A percentile compares a stretch with the other conserved stretches of the same genome.
phyloP scores from a whole-genome alignment of 2,113 vertebrate genomes.

The Alosa alosa region DNA sequence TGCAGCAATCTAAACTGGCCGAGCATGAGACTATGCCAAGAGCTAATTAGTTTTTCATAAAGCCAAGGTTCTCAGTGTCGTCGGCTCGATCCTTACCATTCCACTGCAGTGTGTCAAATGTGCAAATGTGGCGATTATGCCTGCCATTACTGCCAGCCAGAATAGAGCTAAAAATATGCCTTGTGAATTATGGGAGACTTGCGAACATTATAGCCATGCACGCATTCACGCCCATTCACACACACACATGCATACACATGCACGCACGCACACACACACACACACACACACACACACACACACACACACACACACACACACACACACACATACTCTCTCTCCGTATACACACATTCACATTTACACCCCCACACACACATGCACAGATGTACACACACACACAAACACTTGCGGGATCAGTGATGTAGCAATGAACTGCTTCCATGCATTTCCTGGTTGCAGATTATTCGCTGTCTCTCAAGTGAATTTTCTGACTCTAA shows the following conservation, averaged over 20 bases:
- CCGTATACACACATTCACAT: background rate
- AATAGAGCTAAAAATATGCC: slow-evolving; percentile 7
- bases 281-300: background rate
- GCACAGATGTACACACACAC: background rate
- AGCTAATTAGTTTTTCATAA: slow-evolving; percentile 7
- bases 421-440: slow-evolving; percentile 33
- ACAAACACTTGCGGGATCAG: background rate
- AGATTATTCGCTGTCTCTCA: slow-evolving; percentile 41
- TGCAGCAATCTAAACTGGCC: background rate
- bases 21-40: background rate
- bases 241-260: background rate
- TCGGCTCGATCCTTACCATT: background rate
- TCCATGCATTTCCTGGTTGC: slow-evolving; percentile 36
- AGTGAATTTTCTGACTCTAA: slow-evolving; percentile 16
- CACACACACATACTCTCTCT: background rate
- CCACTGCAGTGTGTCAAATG: slow-evolving; percentile 8
- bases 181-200: background rate
- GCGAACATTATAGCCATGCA: background rate
- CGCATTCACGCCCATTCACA: background rate
- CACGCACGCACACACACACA: background rate
- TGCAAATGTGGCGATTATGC: slow-evolving; percentile 12
- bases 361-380: background rate
- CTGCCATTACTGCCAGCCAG: slow-evolving; percentile 5
- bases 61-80: background rate
- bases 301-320: background rate